Conservation (phyloP, 2,888 invertebrate genomes). For the Rhamphomyia laevipes region DNA sequence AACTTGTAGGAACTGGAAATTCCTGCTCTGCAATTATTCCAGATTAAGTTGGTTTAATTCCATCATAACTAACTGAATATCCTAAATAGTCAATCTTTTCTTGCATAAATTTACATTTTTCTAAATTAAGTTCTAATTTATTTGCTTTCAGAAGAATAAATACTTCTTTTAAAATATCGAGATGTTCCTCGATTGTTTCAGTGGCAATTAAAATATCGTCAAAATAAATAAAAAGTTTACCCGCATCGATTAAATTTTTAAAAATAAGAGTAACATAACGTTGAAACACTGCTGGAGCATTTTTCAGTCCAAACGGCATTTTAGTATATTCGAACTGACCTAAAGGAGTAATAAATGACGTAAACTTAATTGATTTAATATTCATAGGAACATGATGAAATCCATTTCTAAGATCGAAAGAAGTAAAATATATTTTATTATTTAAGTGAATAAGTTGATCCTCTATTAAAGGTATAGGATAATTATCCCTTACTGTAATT, state of each 20-base stretch:
- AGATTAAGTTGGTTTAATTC: slow-evolving; percentile 4
- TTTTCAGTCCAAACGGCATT: slow-evolving; percentile 15
- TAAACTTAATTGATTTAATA: slow-evolving; percentile 15
- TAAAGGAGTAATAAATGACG: no score
- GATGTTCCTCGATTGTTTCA: slow-evolving; percentile 15
- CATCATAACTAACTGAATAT: slow-evolving; percentile 3
- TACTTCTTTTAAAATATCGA: slow-evolving; percentile 14
- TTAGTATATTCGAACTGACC: no score
- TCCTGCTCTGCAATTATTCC: slow-evolving; percentile 3
- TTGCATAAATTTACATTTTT: slow-evolving; percentile 19
- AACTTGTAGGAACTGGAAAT: slow-evolving; percentile 13
- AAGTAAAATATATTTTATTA: no score
- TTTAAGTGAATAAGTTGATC: no score
- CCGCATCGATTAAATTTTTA: slow-evolving; percentile 12
- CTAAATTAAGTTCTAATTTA: slow-evolving; percentile 10
- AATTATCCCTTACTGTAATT: no score
- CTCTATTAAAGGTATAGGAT: no score
- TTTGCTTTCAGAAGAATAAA: slow-evolving; percentile 15
- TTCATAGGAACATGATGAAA: slow-evolving; percentile 13
- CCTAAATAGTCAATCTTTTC: slow-evolving; percentile 3
- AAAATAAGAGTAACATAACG: slow-evolving; percentile 17
- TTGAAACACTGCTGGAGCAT: slow-evolving; percentile 17
- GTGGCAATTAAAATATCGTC: slow-evolving; percentile 20
- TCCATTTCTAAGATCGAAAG: no score
- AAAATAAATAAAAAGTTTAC: slow-evolving; percentile 18